Evolutionary conservation across 2,888 invertebrate species (phyloP), one percentile per base, ranked within the genome.

Genomic region (Sinopyrophorus schimmeli): DNA sequence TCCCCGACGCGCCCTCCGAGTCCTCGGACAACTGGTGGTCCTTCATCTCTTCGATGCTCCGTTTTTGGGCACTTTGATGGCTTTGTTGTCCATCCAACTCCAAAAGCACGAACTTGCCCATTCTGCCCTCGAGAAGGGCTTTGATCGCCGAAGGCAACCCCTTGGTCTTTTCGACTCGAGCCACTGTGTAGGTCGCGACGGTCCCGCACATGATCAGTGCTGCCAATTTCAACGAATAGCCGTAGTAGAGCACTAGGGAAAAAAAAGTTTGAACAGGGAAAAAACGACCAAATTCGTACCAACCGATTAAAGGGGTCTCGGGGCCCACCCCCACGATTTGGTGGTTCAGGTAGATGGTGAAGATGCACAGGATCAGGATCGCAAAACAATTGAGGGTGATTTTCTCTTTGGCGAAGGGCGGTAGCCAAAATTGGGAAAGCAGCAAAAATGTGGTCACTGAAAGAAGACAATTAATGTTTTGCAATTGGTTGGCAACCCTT

Each of bases 401-500:
- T 67, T 84, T 84, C 65, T 84, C 84, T 14, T 80, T 81, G 58
- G 82, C 78, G 57, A 80, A 78, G 0, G 84, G 82, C 1, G 85
- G 84, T 31, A 86, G 61, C 81, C 82, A 82, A 65, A 86, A 86
- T 1, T 76, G 75, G 6, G 79, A 68, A 30, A 86, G 69, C 1
- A 80, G 80, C 61, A 86, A 28, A n/a, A 43, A 28, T 2, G 43
- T 39, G 3, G 34, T 31, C 14, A 42, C 48, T 43, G 18, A 9
- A 31, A 31, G 3, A 11, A n/a, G n/a, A n/a, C n/a, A n/a, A n/a
- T n/a, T n/a, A n/a, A n/a, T n/a, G n/a, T n/a, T 12, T 11, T 30
- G 12, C 2, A 16, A 9, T 3, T 11, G 14, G 3, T 11, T n/a
- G 30, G 5, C 6, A 12, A n/a, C n/a, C n/a, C n/a, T n/a, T n/a